Evolutionary conservation across 2,888 invertebrate species (phyloP).

Genomic region (Pterostichus niger): DNA sequence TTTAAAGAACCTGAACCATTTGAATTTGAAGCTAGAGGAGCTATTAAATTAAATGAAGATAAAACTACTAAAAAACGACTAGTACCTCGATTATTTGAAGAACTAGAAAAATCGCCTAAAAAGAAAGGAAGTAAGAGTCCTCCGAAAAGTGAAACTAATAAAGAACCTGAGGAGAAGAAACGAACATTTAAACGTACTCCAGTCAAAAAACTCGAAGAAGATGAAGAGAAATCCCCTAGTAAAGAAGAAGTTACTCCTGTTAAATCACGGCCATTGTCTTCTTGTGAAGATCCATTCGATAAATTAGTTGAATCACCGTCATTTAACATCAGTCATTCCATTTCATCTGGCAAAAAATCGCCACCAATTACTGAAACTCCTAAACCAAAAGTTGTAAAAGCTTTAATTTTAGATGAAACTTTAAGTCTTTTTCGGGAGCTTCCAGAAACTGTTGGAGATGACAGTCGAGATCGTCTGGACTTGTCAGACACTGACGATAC

Average conservation of each 20-base stretch:
- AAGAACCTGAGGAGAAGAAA: conserved; percentile 70
- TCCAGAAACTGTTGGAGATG: conserved; percentile 77
- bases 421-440: conserved; percentile 76
- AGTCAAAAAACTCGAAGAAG: conserved; percentile 68
- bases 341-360: conserved; percentile 68
- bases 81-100: conserved; percentile 75
- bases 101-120: conserved; percentile 72
- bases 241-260: conserved; percentile 70
- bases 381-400: conserved; percentile 71
- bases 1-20: conserved; percentile 95
- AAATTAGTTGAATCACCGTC: conserved; percentile 78
- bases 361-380: conserved; percentile 50
- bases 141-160: conserved; percentile 69
- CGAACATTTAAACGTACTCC: conserved; percentile 70
- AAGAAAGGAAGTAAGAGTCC: conserved; percentile 71
- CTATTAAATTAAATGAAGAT: conserved; percentile 73
- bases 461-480: conserved; percentile 80
- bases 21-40: conserved; percentile 86
- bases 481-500: conserved; percentile 83
- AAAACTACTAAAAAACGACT: conserved; percentile 74
- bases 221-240: conserved; percentile 68
- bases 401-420: conserved; percentile 74
- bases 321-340: conserved; percentile 77
- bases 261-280: conserved; percentile 70
- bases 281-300: conserved; percentile 77